Base-by-base conservation (phyloP, 2,797 vertebrate genomes). In the Melanotaenia trifasciata region DNA sequence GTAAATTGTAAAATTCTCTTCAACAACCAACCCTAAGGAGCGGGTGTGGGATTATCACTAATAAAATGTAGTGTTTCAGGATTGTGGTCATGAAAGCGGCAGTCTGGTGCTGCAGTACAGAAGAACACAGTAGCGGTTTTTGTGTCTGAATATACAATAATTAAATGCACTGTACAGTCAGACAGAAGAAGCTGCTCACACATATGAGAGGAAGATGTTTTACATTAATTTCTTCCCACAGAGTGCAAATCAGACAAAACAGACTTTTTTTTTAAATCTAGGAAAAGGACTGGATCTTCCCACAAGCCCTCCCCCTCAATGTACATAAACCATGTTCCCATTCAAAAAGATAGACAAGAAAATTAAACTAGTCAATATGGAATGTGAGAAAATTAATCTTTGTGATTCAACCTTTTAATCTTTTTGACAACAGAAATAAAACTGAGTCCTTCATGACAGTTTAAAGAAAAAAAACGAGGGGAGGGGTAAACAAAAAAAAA, bases 221-320 rank as follows among this genome's bases (percentile, higher is more conserved):
- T 94, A 95, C 96, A 97, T 95, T 95, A 96, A 95, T 96, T 95
- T 94, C 90, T 95, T 96, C 95, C 96, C 94, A 95, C 96, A 96
- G 97, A 98, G 96, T 98, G 97, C 97, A 99, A 99, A 97, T 97
- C 94, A 95, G 95, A 96, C 95, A 97, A 95, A 94, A 96, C 72
- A 96, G 94, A 96, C 91, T 68, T 43, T 72, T 35, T 67, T 82
- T 70, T 83, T 78, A 22, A 68, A 89, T 85, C 86, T 45, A 81
- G 85, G 94, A 94, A 90, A 89, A 91, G 86, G 68, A 90, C 88
- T 92, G 74, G 88, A 84, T 91, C 88, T 91, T 92, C 87, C 67
- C 85, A 87, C 75, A 94, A 94, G 94, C 86, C 77, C 70, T 14
- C 65, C 76, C 92, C 93, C 78, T 86, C 79, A 78, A 93, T 95